phyloP scores from a whole-genome alignment of 2,888 invertebrate species.

The Sturmia bella region DNA sequence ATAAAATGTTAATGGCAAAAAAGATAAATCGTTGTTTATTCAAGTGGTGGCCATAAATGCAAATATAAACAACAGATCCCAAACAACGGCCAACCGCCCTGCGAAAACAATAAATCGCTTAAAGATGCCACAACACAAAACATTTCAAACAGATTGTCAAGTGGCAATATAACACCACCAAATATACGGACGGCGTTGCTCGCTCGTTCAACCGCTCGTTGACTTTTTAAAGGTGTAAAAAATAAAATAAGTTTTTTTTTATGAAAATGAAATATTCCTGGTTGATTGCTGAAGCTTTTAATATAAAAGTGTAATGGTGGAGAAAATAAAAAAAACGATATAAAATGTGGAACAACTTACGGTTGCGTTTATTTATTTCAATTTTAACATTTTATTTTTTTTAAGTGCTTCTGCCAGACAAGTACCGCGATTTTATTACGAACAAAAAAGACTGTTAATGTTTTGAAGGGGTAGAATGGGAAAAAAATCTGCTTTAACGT shows the following conservation, averaged over 20 bases:
- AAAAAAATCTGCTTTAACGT: conserved; percentile 40
- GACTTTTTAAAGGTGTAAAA: not conserved
- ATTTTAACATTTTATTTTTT: conserved; percentile 15
- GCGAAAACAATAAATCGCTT: not conserved
- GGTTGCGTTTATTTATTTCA: conserved; percentile 3
- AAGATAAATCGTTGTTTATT: conserved; percentile 40
- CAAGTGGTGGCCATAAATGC: conserved; percentile 33
- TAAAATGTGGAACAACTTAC: conserved; percentile 37
- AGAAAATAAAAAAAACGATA: conserved; percentile 10
- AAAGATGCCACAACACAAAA: conserved; percentile 36
- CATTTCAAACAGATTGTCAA: conserved; percentile 22
- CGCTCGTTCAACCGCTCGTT: too few relatives aligned
- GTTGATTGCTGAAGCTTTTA: conserved; percentile 11
- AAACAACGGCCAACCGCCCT: not conserved
- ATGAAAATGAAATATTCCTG: conserved; percentile 26
- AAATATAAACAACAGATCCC: not conserved
- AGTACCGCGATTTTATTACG: conserved; percentile 20
- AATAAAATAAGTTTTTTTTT: not conserved
- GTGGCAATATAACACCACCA: conserved; percentile 16
- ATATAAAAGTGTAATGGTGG: conserved; percentile 10
- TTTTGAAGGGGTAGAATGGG: not conserved
- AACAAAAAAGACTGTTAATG: not conserved
- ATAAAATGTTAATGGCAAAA: conserved; percentile 49
- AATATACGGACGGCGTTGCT: not conserved
- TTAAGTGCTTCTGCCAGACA: conserved; percentile 3